Percentiles rank a stretch among this genome's conserved stretches.
Evolutionary conservation across 2,888 invertebrate species (phyloP).

Genomic region (Lumbricus terrestris): DNA sequence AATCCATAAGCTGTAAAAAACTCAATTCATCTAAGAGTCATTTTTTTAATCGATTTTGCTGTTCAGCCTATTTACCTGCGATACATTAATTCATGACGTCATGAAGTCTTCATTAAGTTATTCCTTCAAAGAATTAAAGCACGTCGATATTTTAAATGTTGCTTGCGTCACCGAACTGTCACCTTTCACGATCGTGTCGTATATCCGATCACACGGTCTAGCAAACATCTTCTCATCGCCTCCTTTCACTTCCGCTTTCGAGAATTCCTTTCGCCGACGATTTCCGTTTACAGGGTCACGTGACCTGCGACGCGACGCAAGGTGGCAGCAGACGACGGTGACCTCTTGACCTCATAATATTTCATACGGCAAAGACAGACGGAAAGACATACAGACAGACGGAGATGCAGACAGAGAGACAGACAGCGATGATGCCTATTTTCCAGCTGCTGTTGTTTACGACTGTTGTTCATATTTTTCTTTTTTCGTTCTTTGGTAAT

Average conservation of each 20-base stretch:
- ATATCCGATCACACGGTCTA: neutral
- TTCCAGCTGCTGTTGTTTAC: neutral
- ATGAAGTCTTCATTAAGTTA: neutral
- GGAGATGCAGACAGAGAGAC: neutral
- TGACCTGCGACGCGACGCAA: neutral
- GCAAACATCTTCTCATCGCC: neutral
- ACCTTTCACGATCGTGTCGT: neutral
- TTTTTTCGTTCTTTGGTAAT: neutral
- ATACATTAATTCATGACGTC: neutral
- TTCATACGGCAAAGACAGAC: neutral
- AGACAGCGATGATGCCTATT: neutral
- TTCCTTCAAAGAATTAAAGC: neutral
- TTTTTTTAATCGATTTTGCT: neutral
- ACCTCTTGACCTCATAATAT: conserved; percentile 3
- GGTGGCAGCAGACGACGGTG: neutral
- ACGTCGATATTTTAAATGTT: neutral
- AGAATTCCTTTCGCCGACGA: neutral
- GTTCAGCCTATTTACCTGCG: neutral
- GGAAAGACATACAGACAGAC: neutral
- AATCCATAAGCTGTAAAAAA: too few relatives aligned
- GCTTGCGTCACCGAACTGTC: neutral
- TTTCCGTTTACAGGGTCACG: neutral
- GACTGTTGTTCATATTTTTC: neutral
- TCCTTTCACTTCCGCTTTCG: neutral
- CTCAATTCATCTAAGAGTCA: neutral